Conservation (phyloP, 2,888 invertebrate genomes). For the Scelioninae gen. 1 region DNA sequence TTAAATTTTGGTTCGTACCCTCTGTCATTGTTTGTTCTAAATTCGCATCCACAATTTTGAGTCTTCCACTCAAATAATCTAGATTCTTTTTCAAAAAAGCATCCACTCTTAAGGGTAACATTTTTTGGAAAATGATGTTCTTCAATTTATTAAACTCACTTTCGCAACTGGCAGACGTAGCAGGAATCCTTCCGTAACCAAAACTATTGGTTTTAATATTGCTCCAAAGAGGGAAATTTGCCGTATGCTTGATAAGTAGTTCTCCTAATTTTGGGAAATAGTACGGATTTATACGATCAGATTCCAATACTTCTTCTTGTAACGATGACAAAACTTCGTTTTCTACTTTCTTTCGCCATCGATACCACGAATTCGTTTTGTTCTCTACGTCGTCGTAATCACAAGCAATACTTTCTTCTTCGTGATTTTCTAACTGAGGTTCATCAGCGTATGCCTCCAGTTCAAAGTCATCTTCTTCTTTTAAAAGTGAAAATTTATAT, state of each 20-base stretch:
- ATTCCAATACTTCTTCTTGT: neutral
- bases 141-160: conserved; percentile 3
- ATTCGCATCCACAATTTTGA: neutral
- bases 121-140: neutral
- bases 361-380: too few species aligned
- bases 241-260: neutral
- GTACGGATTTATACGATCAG: neutral
- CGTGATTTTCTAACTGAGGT: too few species aligned
- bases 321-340: neutral
- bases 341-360: too few species aligned
- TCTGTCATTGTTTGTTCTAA: neutral
- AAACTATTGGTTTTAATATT: neutral
- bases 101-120: neutral
- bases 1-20: too few species aligned
- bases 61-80: neutral
- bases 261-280: neutral
- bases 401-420: too few species aligned
- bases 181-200: conserved; percentile 10
- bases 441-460: too few species aligned
- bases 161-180: neutral
- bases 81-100: neutral
- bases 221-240: neutral
- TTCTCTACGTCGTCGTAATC: too few species aligned
- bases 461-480: too few species aligned
- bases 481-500: too few species aligned